Percentiles rank a stretch among this genome's conserved stretches.
phyloP scores from a whole-genome alignment of 2,797 vertebrate species.

The Danio albolineatus region DNA sequence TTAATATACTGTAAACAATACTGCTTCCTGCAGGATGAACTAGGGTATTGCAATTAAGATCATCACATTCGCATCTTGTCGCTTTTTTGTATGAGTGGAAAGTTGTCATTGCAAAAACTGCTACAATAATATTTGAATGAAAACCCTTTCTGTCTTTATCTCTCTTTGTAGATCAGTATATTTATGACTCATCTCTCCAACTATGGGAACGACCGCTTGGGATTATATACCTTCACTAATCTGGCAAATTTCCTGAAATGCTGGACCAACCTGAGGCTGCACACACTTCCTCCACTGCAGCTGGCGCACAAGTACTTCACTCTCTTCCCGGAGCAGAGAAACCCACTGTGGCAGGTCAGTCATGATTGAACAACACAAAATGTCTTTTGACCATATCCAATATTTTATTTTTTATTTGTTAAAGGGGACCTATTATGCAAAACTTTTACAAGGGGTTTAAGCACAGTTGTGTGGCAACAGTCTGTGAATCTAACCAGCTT shows the following conservation, averaged over 20 bases:
- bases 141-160: constrained; percentile 18
- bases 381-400: background rate
- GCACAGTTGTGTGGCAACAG: too few species aligned
- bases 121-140: background rate
- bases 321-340: constrained; percentile 92
- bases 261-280: constrained; percentile 90
- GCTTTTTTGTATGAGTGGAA: background rate
- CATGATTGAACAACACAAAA: background rate
- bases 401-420: background rate
- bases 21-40: constrained; percentile 48
- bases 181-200: constrained; percentile 99
- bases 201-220: constrained; percentile 95
- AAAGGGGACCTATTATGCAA: background rate
- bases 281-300: constrained; percentile 89
- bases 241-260: constrained; percentile 90
- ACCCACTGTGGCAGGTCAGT: constrained; percentile 96
- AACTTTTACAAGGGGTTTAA: too few species aligned
- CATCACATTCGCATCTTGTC: background rate
- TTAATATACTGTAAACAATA: constrained; percentile 34
- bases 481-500: too few species aligned
- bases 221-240: constrained; percentile 94
- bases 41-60: constrained; percentile 4
- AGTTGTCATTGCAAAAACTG: too few species aligned
- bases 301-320: constrained; percentile 94
- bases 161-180: constrained; percentile 88